Evolutionary conservation across 2,888 invertebrate species (phyloP).

Genomic region (Acheta domesticus): DNA sequence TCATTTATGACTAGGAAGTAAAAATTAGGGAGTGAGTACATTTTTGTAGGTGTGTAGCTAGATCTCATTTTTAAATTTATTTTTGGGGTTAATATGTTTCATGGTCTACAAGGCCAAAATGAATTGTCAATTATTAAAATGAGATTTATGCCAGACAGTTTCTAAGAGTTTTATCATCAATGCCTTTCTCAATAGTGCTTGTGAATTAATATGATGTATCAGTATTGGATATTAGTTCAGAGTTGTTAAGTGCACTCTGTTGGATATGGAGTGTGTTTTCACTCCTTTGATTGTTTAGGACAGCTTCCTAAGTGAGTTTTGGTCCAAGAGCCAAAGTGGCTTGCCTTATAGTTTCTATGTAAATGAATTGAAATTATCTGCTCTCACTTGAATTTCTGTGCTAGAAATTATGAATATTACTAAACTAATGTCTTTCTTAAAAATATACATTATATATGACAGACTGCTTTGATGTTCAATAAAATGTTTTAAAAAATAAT

Average conservation of each 20-base stretch:
- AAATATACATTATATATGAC: slow-evolving; percentile 30
- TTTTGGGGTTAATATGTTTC: background rate
- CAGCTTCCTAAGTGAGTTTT: no score
- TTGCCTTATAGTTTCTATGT: background rate
- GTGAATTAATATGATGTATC: background rate
- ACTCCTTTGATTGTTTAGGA: no score
- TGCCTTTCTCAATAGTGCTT: background rate
- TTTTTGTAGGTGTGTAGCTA: background rate
- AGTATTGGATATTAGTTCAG: background rate
- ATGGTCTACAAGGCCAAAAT: background rate
- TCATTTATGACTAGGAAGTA: background rate
- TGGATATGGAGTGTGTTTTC: no score
- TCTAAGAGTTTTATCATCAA: background rate
- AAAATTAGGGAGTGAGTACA: background rate
- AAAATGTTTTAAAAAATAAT: slow-evolving; percentile 11
- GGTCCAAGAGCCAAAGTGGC: no score
- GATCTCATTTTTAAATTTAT: background rate
- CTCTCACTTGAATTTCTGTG: slow-evolving; percentile 11
- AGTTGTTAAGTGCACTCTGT: no score
- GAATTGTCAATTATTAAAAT: background rate
- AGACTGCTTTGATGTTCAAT: slow-evolving; percentile 37
- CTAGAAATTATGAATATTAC: slow-evolving; percentile 18
- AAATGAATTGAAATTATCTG: background rate
- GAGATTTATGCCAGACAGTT: background rate
- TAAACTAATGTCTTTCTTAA: slow-evolving; percentile 32